phyloP scores from a whole-genome alignment of 1,140 invertebrate species.

The Hyles vespertilio region DNA sequence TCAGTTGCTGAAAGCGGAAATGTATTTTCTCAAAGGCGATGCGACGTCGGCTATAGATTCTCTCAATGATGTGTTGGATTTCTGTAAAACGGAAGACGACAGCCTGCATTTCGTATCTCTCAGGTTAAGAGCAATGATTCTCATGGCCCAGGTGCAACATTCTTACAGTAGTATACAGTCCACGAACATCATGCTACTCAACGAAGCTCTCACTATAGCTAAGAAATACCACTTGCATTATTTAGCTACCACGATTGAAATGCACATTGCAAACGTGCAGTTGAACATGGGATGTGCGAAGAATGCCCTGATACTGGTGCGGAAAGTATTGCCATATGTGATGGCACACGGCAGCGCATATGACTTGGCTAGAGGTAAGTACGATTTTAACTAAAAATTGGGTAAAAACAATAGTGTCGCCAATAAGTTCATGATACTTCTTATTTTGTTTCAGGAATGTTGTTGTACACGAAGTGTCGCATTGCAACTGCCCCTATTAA shows the following conservation, averaged over 20 bases:
- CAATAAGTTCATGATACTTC: slow-evolving; percentile 5
- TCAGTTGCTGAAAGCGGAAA: slow-evolving; percentile 79
- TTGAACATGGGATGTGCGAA: slow-evolving; percentile 83
- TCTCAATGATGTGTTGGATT: slow-evolving; percentile 77
- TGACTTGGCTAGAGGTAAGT: slow-evolving; percentile 81
- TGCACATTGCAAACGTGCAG: slow-evolving; percentile 86
- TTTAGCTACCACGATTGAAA: slow-evolving; percentile 83
- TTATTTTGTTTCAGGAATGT: slow-evolving; percentile 55
- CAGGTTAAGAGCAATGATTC: slow-evolving; percentile 81
- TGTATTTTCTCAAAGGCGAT: slow-evolving; percentile 82
- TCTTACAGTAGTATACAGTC: slow-evolving; percentile 74
- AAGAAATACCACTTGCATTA: slow-evolving; percentile 85
- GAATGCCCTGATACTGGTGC: slow-evolving; percentile 83
- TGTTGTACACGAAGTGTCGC: slow-evolving; percentile 81
- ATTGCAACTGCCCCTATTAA: slow-evolving; percentile 77
- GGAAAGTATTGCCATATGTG: slow-evolving; percentile 82
- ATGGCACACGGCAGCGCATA: slow-evolving; percentile 88
- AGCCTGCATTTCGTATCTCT: slow-evolving; percentile 76
- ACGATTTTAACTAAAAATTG: background rate
- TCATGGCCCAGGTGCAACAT: slow-evolving; percentile 83
- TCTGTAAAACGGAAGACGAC: slow-evolving; percentile 69
- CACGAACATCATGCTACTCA: slow-evolving; percentile 78
- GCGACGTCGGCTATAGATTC: slow-evolving; percentile 78
- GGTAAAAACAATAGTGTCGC: background rate
- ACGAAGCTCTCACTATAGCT: slow-evolving; percentile 83